A percentile compares a stretch with the other conserved stretches of the same genome.
Evolutionary conservation across 2,797 vertebrate species (phyloP).

Genomic region (Danio choprae): DNA sequence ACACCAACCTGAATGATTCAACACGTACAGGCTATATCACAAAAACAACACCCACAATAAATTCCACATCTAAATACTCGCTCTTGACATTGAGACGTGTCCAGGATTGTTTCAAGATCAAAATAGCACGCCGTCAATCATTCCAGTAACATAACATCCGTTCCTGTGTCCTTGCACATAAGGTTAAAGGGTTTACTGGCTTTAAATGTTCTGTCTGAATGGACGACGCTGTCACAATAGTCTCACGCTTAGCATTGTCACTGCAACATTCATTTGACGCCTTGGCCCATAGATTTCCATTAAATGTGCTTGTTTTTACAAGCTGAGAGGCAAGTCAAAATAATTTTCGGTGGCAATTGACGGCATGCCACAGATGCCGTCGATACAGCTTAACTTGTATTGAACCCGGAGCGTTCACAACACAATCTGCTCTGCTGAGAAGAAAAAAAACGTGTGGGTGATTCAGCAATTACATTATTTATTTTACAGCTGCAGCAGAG

Average conservation of each 20-base stretch:
- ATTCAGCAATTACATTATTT: conserved; percentile 25
- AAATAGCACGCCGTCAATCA: background rate
- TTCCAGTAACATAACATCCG: background rate
- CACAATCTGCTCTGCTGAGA: background rate
- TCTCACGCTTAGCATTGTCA: background rate
- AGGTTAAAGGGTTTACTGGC: background rate
- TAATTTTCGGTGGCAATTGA: background rate
- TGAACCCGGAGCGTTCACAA: background rate
- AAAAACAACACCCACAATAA: background rate
- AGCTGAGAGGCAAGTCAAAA: background rate
- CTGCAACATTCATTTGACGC: background rate
- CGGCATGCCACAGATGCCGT: conserved; percentile 1
- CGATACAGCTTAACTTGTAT: conserved; percentile 25
- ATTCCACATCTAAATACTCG: background rate
- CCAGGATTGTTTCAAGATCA: background rate
- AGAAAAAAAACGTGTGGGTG: background rate
- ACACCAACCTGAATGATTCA: conserved; percentile 14
- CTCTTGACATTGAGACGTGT: background rate
- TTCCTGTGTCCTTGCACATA: background rate
- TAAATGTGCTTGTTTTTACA: background rate
- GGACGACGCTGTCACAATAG: background rate
- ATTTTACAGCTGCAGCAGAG: conserved; percentile 25
- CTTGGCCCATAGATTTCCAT: background rate
- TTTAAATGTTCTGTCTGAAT: background rate
- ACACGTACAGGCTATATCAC: background rate